Conservation (phyloP, 2,888 invertebrate species). For the Clostera curtula region DNA sequence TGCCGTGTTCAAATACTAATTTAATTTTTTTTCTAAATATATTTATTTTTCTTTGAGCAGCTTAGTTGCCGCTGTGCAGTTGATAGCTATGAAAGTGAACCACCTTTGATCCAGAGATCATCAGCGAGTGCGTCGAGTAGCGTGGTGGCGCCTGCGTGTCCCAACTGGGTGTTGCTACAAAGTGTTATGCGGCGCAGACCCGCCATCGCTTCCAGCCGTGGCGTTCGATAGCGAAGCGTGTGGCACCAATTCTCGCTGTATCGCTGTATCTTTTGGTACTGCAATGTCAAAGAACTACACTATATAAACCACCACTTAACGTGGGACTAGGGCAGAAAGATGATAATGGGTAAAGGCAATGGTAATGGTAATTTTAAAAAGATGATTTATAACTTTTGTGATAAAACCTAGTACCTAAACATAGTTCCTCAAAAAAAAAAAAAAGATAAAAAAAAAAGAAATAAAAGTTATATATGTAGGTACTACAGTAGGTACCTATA, state of each 20-base stretch:
- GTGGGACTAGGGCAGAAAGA: background rate
- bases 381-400: no score
- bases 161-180: conserved; percentile 80
- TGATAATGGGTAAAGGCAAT: no score
- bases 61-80: no score
- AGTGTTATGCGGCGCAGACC: conserved; percentile 81
- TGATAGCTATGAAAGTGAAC: background rate
- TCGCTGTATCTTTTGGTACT: conserved; percentile 81
- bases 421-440: no score
- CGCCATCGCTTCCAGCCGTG: conserved; percentile 82
- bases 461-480: no score
- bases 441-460: no score
- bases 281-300: conserved; percentile 17
- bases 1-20: no score
- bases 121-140: conserved; percentile 82
- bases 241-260: conserved; percentile 89
- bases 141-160: conserved; percentile 76
- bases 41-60: no score
- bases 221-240: conserved; percentile 84
- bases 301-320: conserved; percentile 1
- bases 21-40: no score
- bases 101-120: conserved; percentile 86
- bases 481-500: no score
- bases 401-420: no score
- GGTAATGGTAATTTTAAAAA: no score